Base-by-base conservation (phyloP, 2,888 invertebrate species). In the Drosophila pegasa region DNA sequence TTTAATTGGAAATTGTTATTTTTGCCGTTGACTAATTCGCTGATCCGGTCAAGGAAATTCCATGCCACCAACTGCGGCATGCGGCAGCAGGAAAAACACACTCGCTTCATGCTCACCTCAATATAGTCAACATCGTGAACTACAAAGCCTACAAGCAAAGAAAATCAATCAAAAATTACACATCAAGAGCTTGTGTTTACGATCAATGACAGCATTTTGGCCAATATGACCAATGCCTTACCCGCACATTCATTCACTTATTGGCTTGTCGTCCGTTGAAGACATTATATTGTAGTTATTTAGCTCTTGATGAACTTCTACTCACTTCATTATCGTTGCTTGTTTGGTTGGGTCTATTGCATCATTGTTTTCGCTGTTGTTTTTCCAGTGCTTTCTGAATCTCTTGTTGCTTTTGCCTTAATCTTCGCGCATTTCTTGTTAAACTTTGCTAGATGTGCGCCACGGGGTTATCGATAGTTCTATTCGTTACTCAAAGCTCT, bases 1-100 rank as follows among this genome's bases (percentile, higher is more conserved):
- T 85, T 73, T 75, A 81, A 82, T 81, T 87, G 79, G 65, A 78
- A 82, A 81, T 68, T 78, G 59, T 56, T 50, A 8, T 20, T 48
- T 18, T 31, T 48, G 31, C 16, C 45, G 31, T 57, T 64, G 43
- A 60, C 52, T 55, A 48, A 60, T 64, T 45, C 29, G 48, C 38
- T 59, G 61, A 70, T 37, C 55, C 47, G 52, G 61, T 54, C 50
- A 50, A 47, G 61, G 71, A 67, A 71, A 66, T 57, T 31, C 29
- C 48, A 62, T 41, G 35, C 60, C 37, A 47, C 43, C 20, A 16
- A 3, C 18, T 52, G 48, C 33, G 60, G 60, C 51, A 75, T 71
- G 62, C 72, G 76, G 77, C 62, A 71, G 54, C 55, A 41, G 74
- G 48, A 68, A 64, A 58, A 41, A 7, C 20, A 8, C 56, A 54